phyloP scores from a whole-genome alignment of 2,888 invertebrate genomes.

The Diaprepes abbreviatus region DNA sequence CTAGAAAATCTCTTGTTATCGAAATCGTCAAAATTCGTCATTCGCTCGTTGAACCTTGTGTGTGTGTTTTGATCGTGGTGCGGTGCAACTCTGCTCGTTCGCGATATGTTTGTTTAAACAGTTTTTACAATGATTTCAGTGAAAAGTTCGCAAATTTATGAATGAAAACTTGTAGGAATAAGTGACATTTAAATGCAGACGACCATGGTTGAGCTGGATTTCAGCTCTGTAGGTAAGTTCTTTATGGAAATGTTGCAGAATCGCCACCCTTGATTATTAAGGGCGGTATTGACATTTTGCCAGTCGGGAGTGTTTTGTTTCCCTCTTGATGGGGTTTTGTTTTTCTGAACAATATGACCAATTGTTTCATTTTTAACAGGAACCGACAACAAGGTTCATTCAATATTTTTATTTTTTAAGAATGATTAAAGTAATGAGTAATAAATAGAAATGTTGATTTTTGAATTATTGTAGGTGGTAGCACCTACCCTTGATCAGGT shows the following conservation, averaged over 20 bases:
- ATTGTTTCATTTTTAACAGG: slow-evolving; percentile 6
- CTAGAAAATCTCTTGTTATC: slow-evolving; percentile 36
- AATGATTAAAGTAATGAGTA: not conserved
- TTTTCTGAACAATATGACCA: slow-evolving; percentile 1
- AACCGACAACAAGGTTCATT: not conserved
- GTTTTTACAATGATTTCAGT: slow-evolving; percentile 36
- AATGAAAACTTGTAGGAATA: slow-evolving; percentile 61
- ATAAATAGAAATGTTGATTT: not conserved
- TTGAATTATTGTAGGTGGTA: not conserved
- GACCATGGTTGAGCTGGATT: slow-evolving; percentile 63
- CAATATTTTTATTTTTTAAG: not conserved
- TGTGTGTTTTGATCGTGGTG: slow-evolving; percentile 23
- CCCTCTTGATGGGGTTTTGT: slow-evolving; percentile 19
- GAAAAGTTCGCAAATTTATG: slow-evolving; percentile 55
- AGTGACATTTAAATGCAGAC: slow-evolving; percentile 52
- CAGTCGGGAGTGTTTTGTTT: slow-evolving; percentile 43
- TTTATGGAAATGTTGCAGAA: slow-evolving; percentile 49
- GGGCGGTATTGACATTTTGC: slow-evolving; percentile 64
- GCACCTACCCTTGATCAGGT: slow-evolving; percentile 7
- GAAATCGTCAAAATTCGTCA: slow-evolving; percentile 31
- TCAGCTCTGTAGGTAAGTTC: slow-evolving; percentile 62
- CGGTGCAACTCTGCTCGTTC: slow-evolving; percentile 13
- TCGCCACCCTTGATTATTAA: slow-evolving; percentile 57
- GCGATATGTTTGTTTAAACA: slow-evolving; percentile 31
- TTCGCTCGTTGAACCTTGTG: slow-evolving; percentile 28